Conservation (phyloP, 1,140 invertebrate species). For the Hypsibius dujardini region DNA sequence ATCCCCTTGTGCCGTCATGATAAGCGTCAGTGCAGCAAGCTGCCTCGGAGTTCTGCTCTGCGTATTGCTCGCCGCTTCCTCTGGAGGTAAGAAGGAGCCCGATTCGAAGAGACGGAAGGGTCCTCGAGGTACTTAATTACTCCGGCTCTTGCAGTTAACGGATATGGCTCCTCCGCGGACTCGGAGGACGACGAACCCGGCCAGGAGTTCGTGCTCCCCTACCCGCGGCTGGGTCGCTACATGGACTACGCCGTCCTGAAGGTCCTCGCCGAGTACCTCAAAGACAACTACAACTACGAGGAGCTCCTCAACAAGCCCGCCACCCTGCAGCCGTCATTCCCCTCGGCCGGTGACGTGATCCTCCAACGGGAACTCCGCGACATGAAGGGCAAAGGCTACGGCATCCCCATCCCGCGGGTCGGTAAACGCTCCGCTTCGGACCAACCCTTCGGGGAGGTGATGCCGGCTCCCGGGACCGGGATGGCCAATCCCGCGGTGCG, state of each 20-base stretch:
- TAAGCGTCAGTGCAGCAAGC: no score
- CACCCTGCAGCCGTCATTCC: background rate
- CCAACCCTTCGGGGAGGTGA: no score
- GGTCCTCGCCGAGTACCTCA: background rate
- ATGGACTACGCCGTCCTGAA: constrained; percentile 13
- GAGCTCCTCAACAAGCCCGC: background rate
- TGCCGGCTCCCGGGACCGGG: no score
- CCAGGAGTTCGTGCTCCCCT: background rate
- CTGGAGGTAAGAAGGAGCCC: no score
- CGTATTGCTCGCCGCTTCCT: no score
- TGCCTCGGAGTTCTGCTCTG: no score
- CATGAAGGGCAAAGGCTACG: constrained; percentile 17
- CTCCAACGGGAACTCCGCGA: constrained; percentile 11
- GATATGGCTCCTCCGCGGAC: no score
- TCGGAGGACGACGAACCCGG: background rate
- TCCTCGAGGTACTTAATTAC: no score
- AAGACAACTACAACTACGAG: background rate
- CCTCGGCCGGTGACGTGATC: background rate
- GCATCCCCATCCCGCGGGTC: constrained; percentile 6
- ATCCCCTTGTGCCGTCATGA: no score
- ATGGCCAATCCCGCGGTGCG: no score
- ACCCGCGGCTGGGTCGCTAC: constrained; percentile 9
- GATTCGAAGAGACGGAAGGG: no score
- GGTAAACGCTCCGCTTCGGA: background rate
- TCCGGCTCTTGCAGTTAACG: no score